Evolutionary conservation across 1,140 invertebrate species (phyloP), one percentile per base, ranked within the genome.

Genomic region (Danaus melanippus): DNA sequence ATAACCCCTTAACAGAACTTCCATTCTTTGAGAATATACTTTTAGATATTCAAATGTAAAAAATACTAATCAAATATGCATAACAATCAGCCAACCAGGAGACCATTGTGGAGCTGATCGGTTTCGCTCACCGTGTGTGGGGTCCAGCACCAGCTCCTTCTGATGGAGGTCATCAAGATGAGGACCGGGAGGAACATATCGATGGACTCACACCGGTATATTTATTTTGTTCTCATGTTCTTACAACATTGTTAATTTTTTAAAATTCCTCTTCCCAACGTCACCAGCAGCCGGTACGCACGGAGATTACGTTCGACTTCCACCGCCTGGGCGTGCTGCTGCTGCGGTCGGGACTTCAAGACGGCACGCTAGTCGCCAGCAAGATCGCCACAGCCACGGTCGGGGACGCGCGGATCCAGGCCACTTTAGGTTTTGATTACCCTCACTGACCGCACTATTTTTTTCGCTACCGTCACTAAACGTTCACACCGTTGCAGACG

Each of bases 321-420:
- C 94, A 96, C 78, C 90, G 96, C 10, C 84, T 98, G 32, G 97
- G 96, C 79, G 92, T 98, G 49, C 80, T 98, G 12, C 87, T 98
- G 52, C 84, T 98, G 43, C 88, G 96, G 56, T 93, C 95, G 8
- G 90, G 94, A 0, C 87, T 93, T 60, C 90, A 91, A 64, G 92
- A 95, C 60, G 92, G 91, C 60, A 88, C 85, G 59, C 79, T 92
- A 21, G 87, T 92, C 39, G 96, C 94, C 0, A 91, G 92, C 61
- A 98, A 98, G 90, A 95, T 98, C 62, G 96, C 95, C 39, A 98
- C 96, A 0, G 95, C 96, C 11, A 98, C 96, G 1, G 91, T 98
- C 90, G 93, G 92, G 17, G 94, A 95, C 73, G 96, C 96, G 0
- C 92, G 93, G 77, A 95, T 98, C 60, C 93, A 96, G 81, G 94